phyloP scores from a whole-genome alignment of 2,113 vertebrate species.

The Coracopsis vasa region DNA sequence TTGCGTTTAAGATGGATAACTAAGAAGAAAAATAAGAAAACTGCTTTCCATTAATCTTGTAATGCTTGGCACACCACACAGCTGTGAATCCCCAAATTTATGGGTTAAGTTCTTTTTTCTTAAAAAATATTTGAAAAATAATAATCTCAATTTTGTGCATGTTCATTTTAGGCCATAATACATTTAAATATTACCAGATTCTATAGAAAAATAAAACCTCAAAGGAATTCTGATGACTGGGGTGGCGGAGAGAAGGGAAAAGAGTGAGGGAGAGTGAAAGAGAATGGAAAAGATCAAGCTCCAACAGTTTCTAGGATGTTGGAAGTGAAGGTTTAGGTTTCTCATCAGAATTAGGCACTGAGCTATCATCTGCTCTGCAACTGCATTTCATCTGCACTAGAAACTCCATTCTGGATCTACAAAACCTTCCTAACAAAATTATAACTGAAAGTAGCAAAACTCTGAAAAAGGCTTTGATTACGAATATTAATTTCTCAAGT shows the following conservation, averaged over 20 bases:
- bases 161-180: neutral
- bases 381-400: neutral
- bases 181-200: neutral
- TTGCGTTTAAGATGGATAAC: neutral
- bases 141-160: neutral
- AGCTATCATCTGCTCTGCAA: neutral
- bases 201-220: neutral
- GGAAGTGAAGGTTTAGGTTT: neutral
- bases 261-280: neutral
- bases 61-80: neutral
- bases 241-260: neutral
- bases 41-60: neutral
- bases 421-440: neutral
- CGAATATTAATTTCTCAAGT: neutral
- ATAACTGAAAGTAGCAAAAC: neutral
- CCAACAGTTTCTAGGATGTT: neutral
- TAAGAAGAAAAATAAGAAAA: neutral
- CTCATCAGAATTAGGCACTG: neutral
- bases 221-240: neutral
- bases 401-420: neutral
- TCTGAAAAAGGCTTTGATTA: neutral
- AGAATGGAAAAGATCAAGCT: neutral
- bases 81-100: neutral
- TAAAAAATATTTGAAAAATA: neutral
- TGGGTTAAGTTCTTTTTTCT: neutral